Percentiles rank a stretch among this genome's conserved stretches.
Conservation (phyloP, 2,797 vertebrate genomes). For the Malacoraja senta region DNA sequence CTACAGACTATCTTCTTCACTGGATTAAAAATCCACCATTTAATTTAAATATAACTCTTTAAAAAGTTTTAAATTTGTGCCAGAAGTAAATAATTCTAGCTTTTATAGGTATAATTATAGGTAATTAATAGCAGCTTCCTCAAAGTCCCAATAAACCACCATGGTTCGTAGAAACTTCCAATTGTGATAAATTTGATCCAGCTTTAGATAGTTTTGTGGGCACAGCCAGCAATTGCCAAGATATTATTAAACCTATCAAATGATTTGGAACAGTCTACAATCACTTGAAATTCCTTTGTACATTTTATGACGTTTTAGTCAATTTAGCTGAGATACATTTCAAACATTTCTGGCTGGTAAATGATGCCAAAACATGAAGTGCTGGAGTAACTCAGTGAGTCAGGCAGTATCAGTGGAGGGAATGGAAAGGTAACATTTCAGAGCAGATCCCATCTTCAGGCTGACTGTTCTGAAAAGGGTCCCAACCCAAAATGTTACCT, state of each 20-base stretch:
- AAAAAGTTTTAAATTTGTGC: no score
- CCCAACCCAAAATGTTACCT: no score
- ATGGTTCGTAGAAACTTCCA: neutral
- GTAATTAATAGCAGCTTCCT: neutral
- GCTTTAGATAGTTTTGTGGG: neutral
- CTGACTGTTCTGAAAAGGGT: no score
- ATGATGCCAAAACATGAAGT: no score
- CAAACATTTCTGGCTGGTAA: neutral
- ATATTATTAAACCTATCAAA: neutral
- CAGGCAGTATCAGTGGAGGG: no score
- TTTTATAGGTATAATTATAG: no score
- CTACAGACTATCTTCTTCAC: neutral
- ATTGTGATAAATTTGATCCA: neutral
- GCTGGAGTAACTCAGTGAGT: no score
- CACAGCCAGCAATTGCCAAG: neutral
- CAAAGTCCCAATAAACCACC: neutral
- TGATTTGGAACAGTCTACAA: neutral
- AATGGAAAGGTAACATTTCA: no score
- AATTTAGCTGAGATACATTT: neutral
- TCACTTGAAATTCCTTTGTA: neutral
- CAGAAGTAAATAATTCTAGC: neutral
- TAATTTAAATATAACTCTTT: no score
- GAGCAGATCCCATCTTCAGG: no score
- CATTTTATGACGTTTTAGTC: neutral
- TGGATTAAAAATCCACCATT: no score